phyloP scores from a whole-genome alignment of 2,113 vertebrate genomes.

The Hypocryptadius cinnamomeus region DNA sequence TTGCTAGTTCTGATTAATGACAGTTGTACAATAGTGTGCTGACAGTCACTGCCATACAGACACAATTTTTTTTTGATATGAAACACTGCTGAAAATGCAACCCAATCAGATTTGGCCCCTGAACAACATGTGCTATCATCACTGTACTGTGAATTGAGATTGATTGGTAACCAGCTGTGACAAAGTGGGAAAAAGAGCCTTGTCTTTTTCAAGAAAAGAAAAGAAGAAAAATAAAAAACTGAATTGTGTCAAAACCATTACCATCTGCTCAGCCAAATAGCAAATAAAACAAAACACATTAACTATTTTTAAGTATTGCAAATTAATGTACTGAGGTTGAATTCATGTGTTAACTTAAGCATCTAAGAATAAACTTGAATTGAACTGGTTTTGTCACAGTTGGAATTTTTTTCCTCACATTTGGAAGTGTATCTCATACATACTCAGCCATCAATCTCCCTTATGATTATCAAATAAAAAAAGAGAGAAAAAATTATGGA shows the following conservation, averaged over 20 bases:
- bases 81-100: conserved; percentile 74
- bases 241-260: conserved; percentile 65
- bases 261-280: conserved; percentile 69
- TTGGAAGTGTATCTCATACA: not conserved
- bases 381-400: not conserved
- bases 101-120: conserved; percentile 74
- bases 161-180: conserved; percentile 78
- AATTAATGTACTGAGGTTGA: conserved; percentile 11
- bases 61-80: conserved; percentile 56
- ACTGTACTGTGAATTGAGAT: conserved; percentile 76
- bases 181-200: conserved; percentile 66
- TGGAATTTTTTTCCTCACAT: not conserved
- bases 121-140: conserved; percentile 76
- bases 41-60: conserved; percentile 63
- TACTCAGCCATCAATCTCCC: not conserved
- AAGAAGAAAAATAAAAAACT: conserved; percentile 40
- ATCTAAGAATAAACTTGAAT: not conserved
- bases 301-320: conserved; percentile 52
- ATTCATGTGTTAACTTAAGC: not conserved
- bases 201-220: conserved; percentile 42
- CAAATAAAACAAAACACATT: conserved; percentile 57
- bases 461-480: not conserved
- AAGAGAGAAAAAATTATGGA: not conserved
- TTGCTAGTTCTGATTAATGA: conserved; percentile 76
- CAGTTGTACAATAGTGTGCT: conserved; percentile 68